phyloP scores from a whole-genome alignment of 1,140 invertebrate genomes.

The Lucilia cuprina region DNA sequence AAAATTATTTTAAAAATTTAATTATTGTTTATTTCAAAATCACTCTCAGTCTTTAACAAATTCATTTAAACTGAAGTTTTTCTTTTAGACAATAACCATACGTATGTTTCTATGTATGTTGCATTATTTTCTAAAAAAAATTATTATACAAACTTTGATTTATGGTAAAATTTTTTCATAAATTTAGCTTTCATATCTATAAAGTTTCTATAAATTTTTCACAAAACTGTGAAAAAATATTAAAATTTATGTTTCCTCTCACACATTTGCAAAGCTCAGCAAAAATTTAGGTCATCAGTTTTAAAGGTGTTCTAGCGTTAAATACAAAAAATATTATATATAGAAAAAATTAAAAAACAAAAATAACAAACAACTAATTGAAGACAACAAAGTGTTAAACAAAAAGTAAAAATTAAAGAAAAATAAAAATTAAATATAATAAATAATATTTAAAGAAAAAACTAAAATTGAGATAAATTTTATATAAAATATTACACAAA shows the following conservation, averaged over 20 bases:
- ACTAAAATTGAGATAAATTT: too few species aligned
- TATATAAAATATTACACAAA: too few species aligned
- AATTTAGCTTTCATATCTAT: neutral
- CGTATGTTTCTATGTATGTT: too few species aligned
- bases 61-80: too few species aligned
- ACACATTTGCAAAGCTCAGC: neutral
- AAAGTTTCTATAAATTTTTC: neutral
- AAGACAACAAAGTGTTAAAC: too few species aligned
- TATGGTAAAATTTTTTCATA: neutral
- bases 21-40: too few species aligned
- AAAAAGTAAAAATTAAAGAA: neutral
- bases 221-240: neutral
- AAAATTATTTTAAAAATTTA: too few species aligned
- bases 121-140: neutral
- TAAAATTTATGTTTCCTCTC: slow-evolving; percentile 7
- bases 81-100: too few species aligned
- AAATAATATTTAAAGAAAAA: neutral
- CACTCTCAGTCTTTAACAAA: too few species aligned
- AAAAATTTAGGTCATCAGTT: slow-evolving; percentile 6
- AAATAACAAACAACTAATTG: neutral
- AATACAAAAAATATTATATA: neutral
- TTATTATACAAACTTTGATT: neutral
- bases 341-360: neutral
- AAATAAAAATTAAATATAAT: neutral
- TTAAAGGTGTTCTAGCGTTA: neutral